phyloP scores from a whole-genome alignment of 2,888 invertebrate species.

The Sinohyriopsis cumingii region DNA sequence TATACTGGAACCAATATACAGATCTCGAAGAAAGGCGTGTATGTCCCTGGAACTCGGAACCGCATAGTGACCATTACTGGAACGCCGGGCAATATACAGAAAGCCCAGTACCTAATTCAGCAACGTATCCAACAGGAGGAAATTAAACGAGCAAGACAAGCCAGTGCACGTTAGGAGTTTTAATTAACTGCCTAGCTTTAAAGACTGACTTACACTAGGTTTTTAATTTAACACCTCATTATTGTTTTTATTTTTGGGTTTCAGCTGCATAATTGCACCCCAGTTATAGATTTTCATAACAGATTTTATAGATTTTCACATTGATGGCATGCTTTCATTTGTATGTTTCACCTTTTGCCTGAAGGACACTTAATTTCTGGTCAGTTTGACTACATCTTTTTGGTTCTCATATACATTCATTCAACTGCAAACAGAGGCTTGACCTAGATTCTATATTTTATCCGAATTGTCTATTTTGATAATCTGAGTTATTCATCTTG shows the following conservation, averaged over 20 bases:
- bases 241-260: conserved; percentile 11
- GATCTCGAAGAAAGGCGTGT: conserved; percentile 98
- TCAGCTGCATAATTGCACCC: background rate
- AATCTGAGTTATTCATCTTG: no score
- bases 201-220: conserved; percentile 34
- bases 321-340: conserved; percentile 10
- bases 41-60: conserved; percentile 97
- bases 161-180: conserved; percentile 55
- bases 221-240: conserved; percentile 22
- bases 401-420: no score
- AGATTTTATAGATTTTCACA: conserved; percentile 11
- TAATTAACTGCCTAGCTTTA: conserved; percentile 39
- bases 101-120: conserved; percentile 95
- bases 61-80: conserved; percentile 97
- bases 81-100: conserved; percentile 88
- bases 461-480: no score
- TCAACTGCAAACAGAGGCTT: no score
- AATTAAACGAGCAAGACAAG: conserved; percentile 91
- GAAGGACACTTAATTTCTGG: no score
- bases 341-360: conserved; percentile 6
- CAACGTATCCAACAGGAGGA: conserved; percentile 97
- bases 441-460: no score
- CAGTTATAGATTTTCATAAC: conserved; percentile 9
- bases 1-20: conserved; percentile 97
- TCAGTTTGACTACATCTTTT: no score